Evolutionary conservation across 1,140 invertebrate species (phyloP).

Genomic region (Protaetia brevitarsis): DNA sequence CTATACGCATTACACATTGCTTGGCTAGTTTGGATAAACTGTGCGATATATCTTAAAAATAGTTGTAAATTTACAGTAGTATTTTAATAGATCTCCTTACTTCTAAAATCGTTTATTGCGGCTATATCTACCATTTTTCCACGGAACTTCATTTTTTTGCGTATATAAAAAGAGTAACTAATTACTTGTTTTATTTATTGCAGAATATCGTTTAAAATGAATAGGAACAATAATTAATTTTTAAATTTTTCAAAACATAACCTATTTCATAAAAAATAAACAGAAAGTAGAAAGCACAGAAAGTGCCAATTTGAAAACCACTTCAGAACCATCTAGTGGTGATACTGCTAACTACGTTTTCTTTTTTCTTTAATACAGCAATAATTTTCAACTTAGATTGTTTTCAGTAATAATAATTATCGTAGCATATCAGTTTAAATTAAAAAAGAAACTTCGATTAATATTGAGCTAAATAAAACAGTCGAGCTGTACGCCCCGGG

Average conservation of each 20-base stretch:
- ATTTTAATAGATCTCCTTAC: constrained; percentile 42
- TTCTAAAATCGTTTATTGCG: constrained; percentile 60
- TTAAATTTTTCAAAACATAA: background rate
- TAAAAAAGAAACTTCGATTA: no score
- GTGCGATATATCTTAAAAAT: constrained; percentile 37
- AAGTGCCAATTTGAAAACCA: no score
- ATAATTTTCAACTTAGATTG: no score
- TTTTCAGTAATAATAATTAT: no score
- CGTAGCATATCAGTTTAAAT: no score
- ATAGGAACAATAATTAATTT: background rate
- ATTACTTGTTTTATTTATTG: background rate
- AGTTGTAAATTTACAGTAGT: constrained; percentile 6
- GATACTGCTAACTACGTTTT: no score
- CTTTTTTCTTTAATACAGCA: no score
- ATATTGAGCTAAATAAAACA: no score
- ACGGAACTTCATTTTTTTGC: constrained; percentile 61
- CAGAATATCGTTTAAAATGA: background rate
- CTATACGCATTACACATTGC: constrained; percentile 70
- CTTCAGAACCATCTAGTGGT: no score
- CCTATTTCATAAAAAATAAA: background rate
- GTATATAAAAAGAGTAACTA: background rate
- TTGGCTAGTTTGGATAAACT: constrained; percentile 61
- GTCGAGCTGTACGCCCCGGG: no score
- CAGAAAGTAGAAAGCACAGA: no score
- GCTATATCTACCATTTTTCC: constrained; percentile 56